Evolutionary conservation across 35 echinoderm and acorn worm species (phyloP).

Genomic region (Diadema setosum): DNA sequence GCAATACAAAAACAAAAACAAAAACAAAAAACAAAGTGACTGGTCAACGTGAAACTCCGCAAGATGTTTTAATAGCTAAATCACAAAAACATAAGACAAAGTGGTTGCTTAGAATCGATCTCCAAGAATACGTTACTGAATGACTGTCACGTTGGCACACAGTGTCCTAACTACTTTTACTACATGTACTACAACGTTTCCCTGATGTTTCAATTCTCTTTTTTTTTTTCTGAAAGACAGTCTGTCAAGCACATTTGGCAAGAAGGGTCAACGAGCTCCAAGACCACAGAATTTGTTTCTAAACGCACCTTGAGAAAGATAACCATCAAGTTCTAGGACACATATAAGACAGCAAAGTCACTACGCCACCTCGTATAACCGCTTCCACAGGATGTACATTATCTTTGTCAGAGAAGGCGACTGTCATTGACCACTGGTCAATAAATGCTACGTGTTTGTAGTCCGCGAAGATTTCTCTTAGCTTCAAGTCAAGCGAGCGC

Average conservation of each 20-base stretch:
- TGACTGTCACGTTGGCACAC: not conserved
- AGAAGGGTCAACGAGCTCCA: not conserved
- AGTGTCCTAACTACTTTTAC: not conserved
- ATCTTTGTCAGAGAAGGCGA: not conserved
- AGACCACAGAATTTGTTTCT: not conserved
- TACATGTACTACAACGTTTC: not conserved
- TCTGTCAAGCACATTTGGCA: not conserved
- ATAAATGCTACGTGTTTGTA: slow-evolving; percentile 9
- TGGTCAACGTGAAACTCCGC: too few relatives aligned
- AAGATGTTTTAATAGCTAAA: too few relatives aligned
- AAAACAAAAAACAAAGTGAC: too few relatives aligned
- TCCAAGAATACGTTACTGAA: too few relatives aligned
- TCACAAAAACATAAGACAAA: too few relatives aligned
- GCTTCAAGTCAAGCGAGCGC: not conserved
- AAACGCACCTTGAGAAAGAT: not conserved
- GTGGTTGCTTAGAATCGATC: too few relatives aligned
- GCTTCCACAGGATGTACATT: not conserved
- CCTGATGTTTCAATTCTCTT: not conserved
- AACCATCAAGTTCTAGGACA: not conserved
- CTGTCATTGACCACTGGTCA: slow-evolving; percentile 45
- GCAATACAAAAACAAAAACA: too few relatives aligned
- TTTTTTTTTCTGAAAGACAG: not conserved
- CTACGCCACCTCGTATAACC: slow-evolving; percentile 1
- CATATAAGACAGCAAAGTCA: not conserved
- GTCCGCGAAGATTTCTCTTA: not conserved